phyloP scores from a whole-genome alignment of 2,113 vertebrate species.

The Pygoscelis antarcticus region DNA sequence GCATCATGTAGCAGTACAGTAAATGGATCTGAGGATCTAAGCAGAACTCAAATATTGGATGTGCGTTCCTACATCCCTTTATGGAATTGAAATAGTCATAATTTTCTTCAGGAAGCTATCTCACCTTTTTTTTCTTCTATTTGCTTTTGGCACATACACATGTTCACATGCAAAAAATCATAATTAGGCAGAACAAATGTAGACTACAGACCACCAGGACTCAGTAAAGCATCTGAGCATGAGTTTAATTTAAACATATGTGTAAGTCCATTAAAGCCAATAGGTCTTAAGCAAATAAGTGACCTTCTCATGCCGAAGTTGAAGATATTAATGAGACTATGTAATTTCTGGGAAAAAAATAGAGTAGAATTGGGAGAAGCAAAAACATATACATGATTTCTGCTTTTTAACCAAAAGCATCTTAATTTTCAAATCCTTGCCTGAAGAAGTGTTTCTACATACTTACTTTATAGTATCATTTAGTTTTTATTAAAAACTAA shows the following conservation, averaged over 20 bases:
- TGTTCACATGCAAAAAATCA: neutral
- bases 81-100: neutral
- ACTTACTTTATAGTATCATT: neutral
- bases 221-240: neutral
- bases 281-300: neutral
- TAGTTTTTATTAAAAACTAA: neutral
- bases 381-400: neutral
- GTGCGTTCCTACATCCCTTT: neutral
- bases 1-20: neutral
- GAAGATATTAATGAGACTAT: neutral
- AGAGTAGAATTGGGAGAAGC: neutral
- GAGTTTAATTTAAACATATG: neutral
- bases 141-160: neutral
- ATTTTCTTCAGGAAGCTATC: neutral
- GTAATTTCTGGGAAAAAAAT: neutral
- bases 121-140: neutral
- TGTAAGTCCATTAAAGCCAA: neutral
- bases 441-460: neutral
- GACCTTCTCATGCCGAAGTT: neutral
- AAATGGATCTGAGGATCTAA: neutral
- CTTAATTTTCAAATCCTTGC: neutral
- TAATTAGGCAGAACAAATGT: neutral
- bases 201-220: neutral
- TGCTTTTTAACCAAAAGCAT: neutral
- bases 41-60: neutral